Percentiles rank a stretch among this genome's conserved stretches.
Evolutionary conservation across 2,888 invertebrate genomes (phyloP).

Genomic region (Pollenia labialis): DNA sequence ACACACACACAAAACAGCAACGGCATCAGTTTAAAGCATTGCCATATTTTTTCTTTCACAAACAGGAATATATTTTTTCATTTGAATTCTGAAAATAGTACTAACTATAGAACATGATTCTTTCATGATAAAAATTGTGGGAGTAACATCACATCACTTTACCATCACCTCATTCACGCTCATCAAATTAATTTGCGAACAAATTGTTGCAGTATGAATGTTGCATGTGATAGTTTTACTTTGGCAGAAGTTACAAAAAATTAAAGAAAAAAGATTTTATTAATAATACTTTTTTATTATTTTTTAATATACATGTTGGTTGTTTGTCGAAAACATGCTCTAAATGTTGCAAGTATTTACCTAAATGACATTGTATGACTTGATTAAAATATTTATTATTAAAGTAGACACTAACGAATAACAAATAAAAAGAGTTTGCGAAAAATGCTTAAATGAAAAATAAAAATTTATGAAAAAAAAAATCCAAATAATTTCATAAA

Average conservation of each 20-base stretch:
- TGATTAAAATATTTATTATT: constrained; percentile 45
- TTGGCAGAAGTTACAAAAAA: not conserved
- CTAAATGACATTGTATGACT: constrained; percentile 10
- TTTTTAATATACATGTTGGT: not conserved
- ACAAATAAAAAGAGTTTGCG: not conserved
- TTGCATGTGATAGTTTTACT: constrained; percentile 41
- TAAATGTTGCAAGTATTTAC: constrained; percentile 36
- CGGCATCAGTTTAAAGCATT: no score
- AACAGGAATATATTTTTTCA: no score
- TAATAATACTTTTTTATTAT: constrained; percentile 2
- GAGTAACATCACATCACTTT: constrained; percentile 28
- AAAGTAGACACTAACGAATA: not conserved
- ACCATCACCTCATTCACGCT: constrained; percentile 12
- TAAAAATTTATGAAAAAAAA: no score
- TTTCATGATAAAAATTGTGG: constrained; percentile 19
- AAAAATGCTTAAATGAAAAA: no score
- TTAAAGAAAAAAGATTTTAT: constrained; percentile 5
- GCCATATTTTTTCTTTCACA: no score
- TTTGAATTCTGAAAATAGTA: not conserved
- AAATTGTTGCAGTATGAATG: constrained; percentile 38
- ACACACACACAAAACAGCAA: no score
- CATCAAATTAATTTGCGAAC: constrained; percentile 34
- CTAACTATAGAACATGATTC: not conserved
- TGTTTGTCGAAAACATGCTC: not conserved
- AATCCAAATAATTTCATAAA: no score